Evolutionary conservation across 2,797 vertebrate genomes (phyloP).

Genomic region (Menidia menidia): DNA sequence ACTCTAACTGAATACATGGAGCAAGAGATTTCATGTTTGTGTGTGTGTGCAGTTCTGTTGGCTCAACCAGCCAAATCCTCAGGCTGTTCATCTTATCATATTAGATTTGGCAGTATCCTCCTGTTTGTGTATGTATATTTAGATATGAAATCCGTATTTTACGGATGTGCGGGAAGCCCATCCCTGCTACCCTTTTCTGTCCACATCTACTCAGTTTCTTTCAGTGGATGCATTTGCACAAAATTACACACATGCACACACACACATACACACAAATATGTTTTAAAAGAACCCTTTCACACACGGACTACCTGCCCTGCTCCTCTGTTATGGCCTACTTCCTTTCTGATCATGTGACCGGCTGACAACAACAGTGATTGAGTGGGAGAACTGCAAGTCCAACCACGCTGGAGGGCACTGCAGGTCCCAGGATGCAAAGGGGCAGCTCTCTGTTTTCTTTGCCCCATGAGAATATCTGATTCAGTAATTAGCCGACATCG

Average conservation of each 20-base stretch:
- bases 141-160: slow-evolving; percentile 43
- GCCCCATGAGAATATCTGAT: slow-evolving; percentile 51
- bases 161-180: slow-evolving; percentile 19
- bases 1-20: slow-evolving; percentile 2
- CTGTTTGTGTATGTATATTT: slow-evolving; percentile 56
- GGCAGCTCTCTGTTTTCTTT: slow-evolving; percentile 49
- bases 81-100: slow-evolving; percentile 65
- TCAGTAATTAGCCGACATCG: slow-evolving; percentile 70
- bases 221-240: neutral
- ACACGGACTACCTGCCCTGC: slow-evolving; percentile 24
- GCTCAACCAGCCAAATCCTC: slow-evolving; percentile 62
- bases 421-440: slow-evolving; percentile 65
- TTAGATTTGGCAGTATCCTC: slow-evolving; percentile 60
- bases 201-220: neutral
- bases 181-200: slow-evolving; percentile 27
- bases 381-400: slow-evolving; percentile 66
- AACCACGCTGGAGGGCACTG: slow-evolving; percentile 55
- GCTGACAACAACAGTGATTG: slow-evolving; percentile 65
- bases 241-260: slow-evolving; percentile 5
- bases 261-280: neutral
- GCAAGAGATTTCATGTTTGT: slow-evolving; percentile 5
- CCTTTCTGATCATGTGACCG: slow-evolving; percentile 67
- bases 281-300: neutral
- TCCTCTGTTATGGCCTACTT: slow-evolving; percentile 74
- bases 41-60: slow-evolving; percentile 44